Percentiles rank a stretch among this genome's conserved stretches.
Conservation (phyloP, 2,113 vertebrate species). For the Phrynocephalus versicolor region DNA sequence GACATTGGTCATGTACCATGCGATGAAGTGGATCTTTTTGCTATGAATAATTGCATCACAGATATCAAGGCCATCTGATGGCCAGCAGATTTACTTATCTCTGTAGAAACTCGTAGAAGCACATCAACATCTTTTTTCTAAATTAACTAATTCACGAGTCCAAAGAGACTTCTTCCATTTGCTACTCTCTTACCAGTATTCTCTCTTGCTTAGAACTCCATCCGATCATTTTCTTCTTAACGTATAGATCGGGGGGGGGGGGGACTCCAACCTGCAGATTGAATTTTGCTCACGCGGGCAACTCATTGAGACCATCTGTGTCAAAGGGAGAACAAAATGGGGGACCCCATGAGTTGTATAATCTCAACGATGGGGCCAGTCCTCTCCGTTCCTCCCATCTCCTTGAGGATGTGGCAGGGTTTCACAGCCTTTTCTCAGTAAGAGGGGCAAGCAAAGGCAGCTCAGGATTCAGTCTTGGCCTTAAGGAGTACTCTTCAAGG, state of each 20-base stretch:
- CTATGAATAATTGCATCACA: not conserved
- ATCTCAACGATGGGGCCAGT: not conserved
- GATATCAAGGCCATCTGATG: fast-evolving
- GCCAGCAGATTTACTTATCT: not conserved
- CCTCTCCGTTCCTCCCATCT: not conserved
- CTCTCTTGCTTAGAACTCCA: not conserved
- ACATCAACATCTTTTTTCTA: not conserved
- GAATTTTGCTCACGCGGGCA: not conserved
- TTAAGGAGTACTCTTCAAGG: not conserved
- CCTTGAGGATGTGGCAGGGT: not conserved
- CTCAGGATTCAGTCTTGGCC: not conserved
- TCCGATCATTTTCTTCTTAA: not conserved
- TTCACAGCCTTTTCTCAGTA: not conserved
- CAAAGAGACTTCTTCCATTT: no score
- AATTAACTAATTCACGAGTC: not conserved
- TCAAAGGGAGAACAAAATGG: not conserved
- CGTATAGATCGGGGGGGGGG: not conserved
- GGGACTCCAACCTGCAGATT: not conserved
- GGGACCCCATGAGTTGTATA: not conserved
- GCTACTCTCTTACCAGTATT: not conserved
- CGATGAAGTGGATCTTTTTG: not conserved
- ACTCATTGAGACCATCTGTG: not conserved
- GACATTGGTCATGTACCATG: not conserved
- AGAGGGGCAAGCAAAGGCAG: not conserved
- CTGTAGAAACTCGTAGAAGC: not conserved